A percentile compares a stretch with the other conserved stretches of the same genome.
phyloP scores from a whole-genome alignment of 2,888 invertebrate genomes.

The Gandaritis pyraliata region DNA sequence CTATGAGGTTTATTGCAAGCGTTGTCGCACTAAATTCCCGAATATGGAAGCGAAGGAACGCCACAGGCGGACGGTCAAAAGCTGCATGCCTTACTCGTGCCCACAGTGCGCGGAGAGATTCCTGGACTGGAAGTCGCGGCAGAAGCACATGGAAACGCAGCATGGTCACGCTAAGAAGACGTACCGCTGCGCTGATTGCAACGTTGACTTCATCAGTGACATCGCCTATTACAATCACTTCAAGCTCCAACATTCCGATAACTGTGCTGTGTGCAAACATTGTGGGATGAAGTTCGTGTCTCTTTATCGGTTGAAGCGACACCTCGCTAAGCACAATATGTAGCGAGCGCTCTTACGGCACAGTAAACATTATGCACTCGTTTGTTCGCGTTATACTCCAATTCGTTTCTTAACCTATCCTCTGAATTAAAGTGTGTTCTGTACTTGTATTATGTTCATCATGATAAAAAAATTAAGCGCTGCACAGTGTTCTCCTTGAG shows the following conservation, averaged over 20 bases:
- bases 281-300: conserved; percentile 73
- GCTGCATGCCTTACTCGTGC: conserved; percentile 75
- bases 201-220: conserved; percentile 63
- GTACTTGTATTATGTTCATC: too few relatives aligned
- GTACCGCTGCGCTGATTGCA: conserved; percentile 67
- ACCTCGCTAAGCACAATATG: conserved; percentile 64
- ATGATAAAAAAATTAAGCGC: too few relatives aligned
- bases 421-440: too few relatives aligned
- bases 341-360: background rate
- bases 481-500: too few relatives aligned
- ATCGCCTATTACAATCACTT: conserved; percentile 72
- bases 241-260: conserved; percentile 69
- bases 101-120: conserved; percentile 71
- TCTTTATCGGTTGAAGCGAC: conserved; percentile 65
- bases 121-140: conserved; percentile 64
- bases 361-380: too few relatives aligned
- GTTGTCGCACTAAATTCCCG: conserved; percentile 69
- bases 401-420: too few relatives aligned
- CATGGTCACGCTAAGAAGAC: conserved; percentile 65
- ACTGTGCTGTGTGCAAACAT: conserved; percentile 69
- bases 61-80: conserved; percentile 67
- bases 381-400: too few relatives aligned
- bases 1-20: conserved; percentile 68
- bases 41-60: conserved; percentile 73
- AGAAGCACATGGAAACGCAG: conserved; percentile 67